A percentile compares a stretch with the other conserved stretches of the same genome.
These are phyloP conservation scores for Serripes groenlandicus DNA, from an alignment of 2,888 invertebrate species.

Conservation along the genomic window DNA sequence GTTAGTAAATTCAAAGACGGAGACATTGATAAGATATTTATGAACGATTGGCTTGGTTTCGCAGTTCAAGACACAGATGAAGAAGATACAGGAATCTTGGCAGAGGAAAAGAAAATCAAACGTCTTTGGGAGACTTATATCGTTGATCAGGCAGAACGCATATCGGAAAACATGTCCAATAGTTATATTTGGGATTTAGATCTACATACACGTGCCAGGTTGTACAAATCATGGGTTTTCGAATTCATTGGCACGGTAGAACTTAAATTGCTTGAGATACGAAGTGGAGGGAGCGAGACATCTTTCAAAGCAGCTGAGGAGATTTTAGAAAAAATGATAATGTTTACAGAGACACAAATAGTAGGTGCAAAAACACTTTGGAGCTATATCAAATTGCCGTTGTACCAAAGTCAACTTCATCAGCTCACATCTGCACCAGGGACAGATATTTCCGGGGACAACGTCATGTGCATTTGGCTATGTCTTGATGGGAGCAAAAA, in stretches of 20 bases:
- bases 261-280: constrained; percentile 2
- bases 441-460: not conserved
- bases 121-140: constrained; percentile 44
- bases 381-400: not conserved
- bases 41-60: constrained; percentile 42
- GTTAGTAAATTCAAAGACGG: not conserved
- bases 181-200: constrained; percentile 31
- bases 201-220: constrained; percentile 37
- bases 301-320: not conserved
- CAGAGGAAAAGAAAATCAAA: constrained; percentile 4
- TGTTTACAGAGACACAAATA: not conserved
- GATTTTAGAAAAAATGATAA: not conserved
- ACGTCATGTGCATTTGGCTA: constrained; percentile 45
- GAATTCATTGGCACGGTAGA: constrained; percentile 27
- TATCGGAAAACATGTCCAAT: constrained; percentile 11
- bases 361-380: not conserved
- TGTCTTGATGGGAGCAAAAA: constrained; percentile 27
- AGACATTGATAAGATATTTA: constrained; percentile 9
- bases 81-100: not conserved
- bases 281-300: too few relatives aligned
- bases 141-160: constrained; percentile 25
- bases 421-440: not conserved
- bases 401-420: not conserved
- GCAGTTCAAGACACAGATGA: not conserved
- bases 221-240: constrained; percentile 59